Percentiles rank a stretch among this genome's conserved stretches.
These are phyloP conservation scores for Archaeoteleia sp. DNA, from an alignment of 2,888 invertebrate genomes.

Conservation along the genomic window DNA sequence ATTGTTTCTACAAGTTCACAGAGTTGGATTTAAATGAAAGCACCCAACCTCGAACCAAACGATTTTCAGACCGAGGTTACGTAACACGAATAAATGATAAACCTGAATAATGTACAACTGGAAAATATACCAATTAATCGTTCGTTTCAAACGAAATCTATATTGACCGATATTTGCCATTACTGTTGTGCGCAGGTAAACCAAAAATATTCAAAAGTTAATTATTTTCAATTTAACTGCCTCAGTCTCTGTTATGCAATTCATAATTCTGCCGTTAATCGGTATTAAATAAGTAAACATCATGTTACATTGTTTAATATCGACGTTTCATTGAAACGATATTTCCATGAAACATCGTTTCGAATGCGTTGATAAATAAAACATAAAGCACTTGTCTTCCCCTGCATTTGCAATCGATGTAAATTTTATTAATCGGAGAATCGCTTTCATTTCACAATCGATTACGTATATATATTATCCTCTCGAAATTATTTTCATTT, in stretches of 20 bases:
- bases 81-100: conserved; percentile 42
- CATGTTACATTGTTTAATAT: too few relatives aligned
- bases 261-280: conserved; percentile 18
- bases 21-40: conserved; percentile 34
- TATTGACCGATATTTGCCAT: conserved; percentile 28
- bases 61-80: conserved; percentile 44
- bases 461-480: too few relatives aligned
- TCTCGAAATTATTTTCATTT: too few relatives aligned
- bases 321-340: not conserved
- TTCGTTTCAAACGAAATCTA: conserved; percentile 27
- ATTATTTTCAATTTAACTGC: conserved; percentile 32
- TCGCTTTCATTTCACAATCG: not conserved
- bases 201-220: conserved; percentile 32
- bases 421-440: conserved; percentile 9
- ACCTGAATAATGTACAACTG: conserved; percentile 42
- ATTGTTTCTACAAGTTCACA: conserved; percentile 10
- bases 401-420: too few relatives aligned
- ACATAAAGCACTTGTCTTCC: not conserved
- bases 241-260: conserved; percentile 9
- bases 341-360: not conserved
- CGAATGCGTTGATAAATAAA: not conserved
- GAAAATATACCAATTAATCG: conserved; percentile 38
- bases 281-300: not conserved
- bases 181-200: conserved; percentile 3
- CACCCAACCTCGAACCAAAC: conserved; percentile 35